Evolutionary conservation across 2,888 invertebrate species (phyloP).

Genomic region (Neoitamus cyanurus): DNA sequence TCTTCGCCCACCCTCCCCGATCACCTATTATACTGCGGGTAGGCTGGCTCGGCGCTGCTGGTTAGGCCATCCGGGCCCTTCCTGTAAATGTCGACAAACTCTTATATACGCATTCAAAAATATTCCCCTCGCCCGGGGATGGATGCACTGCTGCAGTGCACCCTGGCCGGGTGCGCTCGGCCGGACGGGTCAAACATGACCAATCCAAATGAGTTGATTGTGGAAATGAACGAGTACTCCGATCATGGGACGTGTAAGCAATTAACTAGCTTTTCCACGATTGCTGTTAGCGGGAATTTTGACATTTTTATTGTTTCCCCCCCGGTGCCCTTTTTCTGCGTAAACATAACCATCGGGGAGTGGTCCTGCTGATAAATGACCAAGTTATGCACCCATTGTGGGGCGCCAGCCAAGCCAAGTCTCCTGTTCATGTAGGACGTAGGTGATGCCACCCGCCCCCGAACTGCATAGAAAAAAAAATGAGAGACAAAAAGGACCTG

Average conservation of each 20-base stretch:
- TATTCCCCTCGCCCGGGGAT: background rate
- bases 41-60: background rate
- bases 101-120: background rate
- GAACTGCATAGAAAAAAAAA: background rate
- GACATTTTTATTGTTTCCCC: constrained; percentile 20
- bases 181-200: constrained; percentile 25
- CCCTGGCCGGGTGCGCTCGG: background rate
- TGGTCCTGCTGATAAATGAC: background rate
- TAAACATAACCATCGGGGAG: background rate
- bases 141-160: background rate
- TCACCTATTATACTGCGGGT: background rate
- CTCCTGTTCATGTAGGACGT: background rate
- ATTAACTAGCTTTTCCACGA: constrained; percentile 12
- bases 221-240: background rate
- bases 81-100: background rate
- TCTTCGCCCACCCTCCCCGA: background rate
- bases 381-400: background rate
- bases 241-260: constrained; percentile 11
- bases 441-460: background rate
- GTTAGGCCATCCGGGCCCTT: background rate
- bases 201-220: constrained; percentile 27
- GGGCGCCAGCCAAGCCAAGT: background rate
- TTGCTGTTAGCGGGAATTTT: constrained; percentile 13
- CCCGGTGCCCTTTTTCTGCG: constrained; percentile 1
- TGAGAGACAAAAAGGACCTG: background rate